Base-by-base conservation (phyloP, 2,888 invertebrate genomes). In the Drosophila histrio region DNA sequence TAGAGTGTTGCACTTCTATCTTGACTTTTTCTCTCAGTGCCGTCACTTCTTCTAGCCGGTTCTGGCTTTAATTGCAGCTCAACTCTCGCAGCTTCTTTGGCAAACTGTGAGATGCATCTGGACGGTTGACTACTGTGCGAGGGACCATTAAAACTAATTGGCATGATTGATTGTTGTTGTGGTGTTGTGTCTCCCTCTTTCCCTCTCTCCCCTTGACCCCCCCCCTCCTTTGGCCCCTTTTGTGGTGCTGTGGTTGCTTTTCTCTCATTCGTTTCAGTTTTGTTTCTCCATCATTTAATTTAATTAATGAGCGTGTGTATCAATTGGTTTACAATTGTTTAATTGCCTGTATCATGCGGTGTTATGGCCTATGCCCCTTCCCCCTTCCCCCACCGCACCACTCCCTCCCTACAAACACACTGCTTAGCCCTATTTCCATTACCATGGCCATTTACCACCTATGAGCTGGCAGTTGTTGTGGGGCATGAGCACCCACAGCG, bases 261-360 rank as follows among this genome's bases (percentile, higher is more conserved):
- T 50, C 75, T 74, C 65, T 52, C 11, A 26, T 26, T 61, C 71
- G 54, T 11, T 67, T 74, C 60, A 64, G 72, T 68, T 53, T 74
- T 68, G 77, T 63, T 78, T 71, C 79, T 74, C 74, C 79, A 70
- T 79, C 77, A 79, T 79, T 79, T 79, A 79, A 79, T 79, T 79
- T 79, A 79, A 81, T 81, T 81, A 81, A 80, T 83, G 78, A 78
- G 78, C 71, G 70, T 82, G 72, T 79, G 76, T 79, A 81, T 81
- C 79, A 79, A 74, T 81, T 80, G 78, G 76, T 76, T 76, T 77
- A 70, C 78, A 79, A 80, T 80, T 76, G 66, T 70, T 80, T 75
- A 81, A 70, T 81, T 78, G 83, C 79, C 77, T 79, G 80, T 74
- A 72, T 77, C 78, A 76, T 80, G 79, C 66, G 76, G 79, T 78